Evolutionary conservation across 2,113 vertebrate species (phyloP), one percentile per base, ranked within the genome.

Genomic region (Calidris pygmaea): DNA sequence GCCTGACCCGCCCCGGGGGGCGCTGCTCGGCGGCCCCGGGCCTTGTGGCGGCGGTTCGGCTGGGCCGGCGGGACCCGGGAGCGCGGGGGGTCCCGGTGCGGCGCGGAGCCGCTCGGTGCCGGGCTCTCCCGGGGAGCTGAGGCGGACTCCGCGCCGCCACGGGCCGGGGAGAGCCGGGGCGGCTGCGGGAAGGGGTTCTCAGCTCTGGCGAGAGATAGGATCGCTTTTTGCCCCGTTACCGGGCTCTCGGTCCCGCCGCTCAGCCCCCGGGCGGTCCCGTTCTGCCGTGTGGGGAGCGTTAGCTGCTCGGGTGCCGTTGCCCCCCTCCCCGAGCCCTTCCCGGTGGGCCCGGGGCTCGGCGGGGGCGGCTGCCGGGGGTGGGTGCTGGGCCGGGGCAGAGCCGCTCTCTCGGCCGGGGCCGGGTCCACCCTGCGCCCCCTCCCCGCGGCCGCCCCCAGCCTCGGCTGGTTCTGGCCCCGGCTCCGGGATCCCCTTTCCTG

Each of bases 401-500:
- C 23, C 29, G n/a, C 14, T 20, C 32, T 24, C 41, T 63, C 10
- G 1, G 32, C 17, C 47, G 6, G 15, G 7, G 0, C 23, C 67
- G 13, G 7, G 0, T n/a, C 71, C 41, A 37, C 37, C 50, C 37
- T 7, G 12, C 0, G 0, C 7, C 6, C 9, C n/a, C 23, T 79
- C 15, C 53, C 30, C 16, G 7, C 30, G 24, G 6, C 29, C 9
- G 1, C 17, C 48, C 34, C 27, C 53, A 26, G 6, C 39, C 21
- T 24, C 20, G 21, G 8, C 12, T 68, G 41, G 7, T 29, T 78
- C 27, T 45, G 47, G 55, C 14, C n/a, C 50, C 60, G 48, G 17
- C 24, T 23, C 37, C 3, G n/a, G 53, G 78, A 14, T 37, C 47
- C 14, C 41, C 34, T 75, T 67, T 85, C 52, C 27, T 75, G 43